phyloP scores from a whole-genome alignment of 2,888 invertebrate species.

The Aradus depressus region DNA sequence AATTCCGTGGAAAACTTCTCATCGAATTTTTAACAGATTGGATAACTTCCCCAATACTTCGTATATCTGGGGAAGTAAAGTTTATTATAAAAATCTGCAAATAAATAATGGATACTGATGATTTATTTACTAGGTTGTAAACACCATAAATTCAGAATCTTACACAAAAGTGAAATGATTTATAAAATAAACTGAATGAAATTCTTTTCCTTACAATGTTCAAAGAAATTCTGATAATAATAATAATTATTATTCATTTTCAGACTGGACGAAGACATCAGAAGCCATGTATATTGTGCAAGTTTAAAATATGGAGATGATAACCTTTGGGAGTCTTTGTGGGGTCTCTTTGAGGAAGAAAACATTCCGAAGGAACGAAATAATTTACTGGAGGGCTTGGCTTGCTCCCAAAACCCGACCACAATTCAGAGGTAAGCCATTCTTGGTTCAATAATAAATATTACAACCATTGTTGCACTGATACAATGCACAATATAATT shows the following conservation, averaged over 20 bases:
- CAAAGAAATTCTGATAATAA: background rate
- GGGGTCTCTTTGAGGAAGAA: slow-evolving; percentile 54
- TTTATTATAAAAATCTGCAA: no score
- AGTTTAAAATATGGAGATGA: slow-evolving; percentile 70
- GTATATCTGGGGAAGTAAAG: no score
- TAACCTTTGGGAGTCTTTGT: slow-evolving; percentile 77
- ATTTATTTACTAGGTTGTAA: no score
- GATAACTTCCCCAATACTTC: no score
- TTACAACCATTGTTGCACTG: no score
- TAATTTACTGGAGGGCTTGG: background rate
- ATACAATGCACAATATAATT: background rate
- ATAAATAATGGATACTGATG: no score
- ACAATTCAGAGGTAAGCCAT: background rate
- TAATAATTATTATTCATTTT: slow-evolving; percentile 22
- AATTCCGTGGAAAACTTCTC: no score
- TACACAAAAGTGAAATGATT: no score
- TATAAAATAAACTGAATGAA: no score
- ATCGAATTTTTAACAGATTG: no score
- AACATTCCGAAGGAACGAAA: slow-evolving; percentile 2
- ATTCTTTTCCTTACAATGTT: no score
- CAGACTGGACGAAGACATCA: slow-evolving; percentile 71
- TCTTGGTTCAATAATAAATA: background rate
- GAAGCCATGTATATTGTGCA: slow-evolving; percentile 71
- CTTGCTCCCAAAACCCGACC: background rate
- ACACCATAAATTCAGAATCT: no score